Conservation (phyloP, 2,888 invertebrate genomes). For the Anthoptus insignis region DNA sequence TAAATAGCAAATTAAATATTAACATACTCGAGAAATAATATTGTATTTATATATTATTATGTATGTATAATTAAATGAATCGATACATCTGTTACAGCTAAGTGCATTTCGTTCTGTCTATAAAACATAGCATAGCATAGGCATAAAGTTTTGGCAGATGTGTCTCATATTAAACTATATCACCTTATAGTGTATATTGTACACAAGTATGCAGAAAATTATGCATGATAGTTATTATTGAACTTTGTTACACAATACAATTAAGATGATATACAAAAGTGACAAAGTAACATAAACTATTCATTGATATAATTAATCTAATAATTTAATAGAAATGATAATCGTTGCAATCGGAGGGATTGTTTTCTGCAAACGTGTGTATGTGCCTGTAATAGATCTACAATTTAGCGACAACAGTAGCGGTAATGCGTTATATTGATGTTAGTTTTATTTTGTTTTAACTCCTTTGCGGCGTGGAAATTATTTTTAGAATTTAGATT, state of each 20-base stretch:
- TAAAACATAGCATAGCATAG: neutral
- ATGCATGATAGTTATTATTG: neutral
- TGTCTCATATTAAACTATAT: neutral
- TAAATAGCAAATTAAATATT: constrained; percentile 32
- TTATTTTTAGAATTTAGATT: constrained; percentile 7
- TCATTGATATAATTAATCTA: no score
- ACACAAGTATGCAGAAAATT: constrained; percentile 25
- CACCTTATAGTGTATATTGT: constrained; percentile 11
- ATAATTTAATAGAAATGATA: no score
- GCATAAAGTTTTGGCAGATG: constrained; percentile 18
- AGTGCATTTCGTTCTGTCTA: constrained; percentile 1
- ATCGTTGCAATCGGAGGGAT: no score
- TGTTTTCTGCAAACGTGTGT: constrained; percentile 25
- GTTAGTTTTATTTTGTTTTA: constrained; percentile 11
- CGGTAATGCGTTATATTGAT: constrained; percentile 4
- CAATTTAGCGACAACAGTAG: constrained; percentile 7
- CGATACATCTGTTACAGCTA: constrained; percentile 20
- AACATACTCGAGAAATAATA: neutral
- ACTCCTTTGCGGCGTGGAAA: constrained; percentile 2
- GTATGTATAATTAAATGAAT: neutral
- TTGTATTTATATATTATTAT: constrained; percentile 26
- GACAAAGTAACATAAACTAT: no score
- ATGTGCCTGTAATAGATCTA: constrained; percentile 9
- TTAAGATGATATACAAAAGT: no score
- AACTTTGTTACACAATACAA: neutral